Base-by-base conservation (phyloP, 2,113 vertebrate genomes). In the Lutjanus erythropterus region DNA sequence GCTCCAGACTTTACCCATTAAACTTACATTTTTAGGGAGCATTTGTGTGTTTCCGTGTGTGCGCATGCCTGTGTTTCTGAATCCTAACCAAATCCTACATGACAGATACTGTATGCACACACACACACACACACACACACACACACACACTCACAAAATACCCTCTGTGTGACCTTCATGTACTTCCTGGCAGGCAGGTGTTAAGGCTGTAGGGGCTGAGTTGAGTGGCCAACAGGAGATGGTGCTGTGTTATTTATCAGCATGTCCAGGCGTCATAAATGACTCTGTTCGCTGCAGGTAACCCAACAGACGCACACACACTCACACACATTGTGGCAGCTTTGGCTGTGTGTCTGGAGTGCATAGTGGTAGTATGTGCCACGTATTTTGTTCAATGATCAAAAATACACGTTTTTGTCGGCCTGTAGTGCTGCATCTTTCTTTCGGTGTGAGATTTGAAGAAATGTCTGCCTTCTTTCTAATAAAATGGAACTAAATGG, bases 1-100 rank as follows among this genome's bases (percentile, higher is more conserved):
- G 84, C 89, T 85, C 86, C 83, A 89, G 86, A 95, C 90, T 91
- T 92, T 79, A 84, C 74, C 81, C 87, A 94, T 94, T 92, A 91
- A 92, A 93, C 87, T 87, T 86, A 79, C 85, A 94, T 90, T 92
- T 93, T 91, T 86, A 88, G 76, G 62, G 84, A 55, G 73, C 52
- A 55, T 49, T 65, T 50, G 58, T 70, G 64, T 70, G 70, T 84
- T 46, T 76, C 52, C 15, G 31, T 58, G 11, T 50, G 44, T 59
- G 67, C 64, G 50, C 11, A 5, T 18, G 60, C 23, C 21, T 39
- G 58, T 74, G 37, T 71, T 25, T 81, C 23, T 69, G 67, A 91
- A 81, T 84, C 61, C 71, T 33, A 71, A 66, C 37, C 72, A 82
- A 66, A 88, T 66, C 33, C 16, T 31, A 70, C 55, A 55, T 46